phyloP scores from a whole-genome alignment of 2,797 vertebrate species.

The Rachycentron canadum region DNA sequence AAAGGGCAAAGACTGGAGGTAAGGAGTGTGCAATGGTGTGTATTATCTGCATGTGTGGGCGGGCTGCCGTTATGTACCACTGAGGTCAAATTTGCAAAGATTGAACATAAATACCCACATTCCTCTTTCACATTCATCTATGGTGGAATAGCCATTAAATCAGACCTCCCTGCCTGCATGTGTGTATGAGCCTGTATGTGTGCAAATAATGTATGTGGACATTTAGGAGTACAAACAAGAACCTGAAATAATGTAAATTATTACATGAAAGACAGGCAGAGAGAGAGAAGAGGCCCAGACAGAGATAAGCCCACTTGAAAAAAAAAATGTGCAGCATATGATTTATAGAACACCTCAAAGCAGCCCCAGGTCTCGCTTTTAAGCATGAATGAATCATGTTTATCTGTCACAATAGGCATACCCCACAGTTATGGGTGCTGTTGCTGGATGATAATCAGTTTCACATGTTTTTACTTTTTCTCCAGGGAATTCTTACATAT shows the following conservation, averaged over 20 bases:
- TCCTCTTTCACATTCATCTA: conserved; percentile 60
- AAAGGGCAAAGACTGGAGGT: conserved; percentile 23
- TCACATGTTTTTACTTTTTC: conserved; percentile 9
- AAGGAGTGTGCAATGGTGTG: conserved; percentile 12
- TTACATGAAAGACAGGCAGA: conserved; percentile 24
- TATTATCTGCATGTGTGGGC: conserved; percentile 35
- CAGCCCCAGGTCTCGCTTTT: conserved; percentile 21
- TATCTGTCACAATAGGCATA: conserved; percentile 37
- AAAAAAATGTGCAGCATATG: conserved; percentile 10
- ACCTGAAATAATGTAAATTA: conserved; percentile 42
- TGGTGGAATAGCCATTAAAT: conserved; percentile 64
- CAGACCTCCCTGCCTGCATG: conserved; percentile 14
- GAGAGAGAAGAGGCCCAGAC: conserved; percentile 18
- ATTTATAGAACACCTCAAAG: conserved; percentile 39
- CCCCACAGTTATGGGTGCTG: conserved; percentile 13
- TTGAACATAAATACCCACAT: conserved; percentile 57
- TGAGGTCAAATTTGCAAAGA: conserved; percentile 74
- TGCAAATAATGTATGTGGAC: conserved; percentile 49
- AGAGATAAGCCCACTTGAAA: neutral
- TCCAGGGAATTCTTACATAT: conserved; percentile 15
- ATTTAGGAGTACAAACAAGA: conserved; percentile 23
- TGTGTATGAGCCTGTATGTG: conserved; percentile 3
- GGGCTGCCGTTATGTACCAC: conserved; percentile 50
- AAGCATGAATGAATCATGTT: conserved; percentile 41
- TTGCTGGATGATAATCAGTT: conserved; percentile 23